Percentiles rank a stretch among this genome's conserved stretches.
These are phyloP conservation scores for Lutra lutra DNA, from an alignment of 2,797 vertebrate genomes.

Conservation along the genomic window DNA sequence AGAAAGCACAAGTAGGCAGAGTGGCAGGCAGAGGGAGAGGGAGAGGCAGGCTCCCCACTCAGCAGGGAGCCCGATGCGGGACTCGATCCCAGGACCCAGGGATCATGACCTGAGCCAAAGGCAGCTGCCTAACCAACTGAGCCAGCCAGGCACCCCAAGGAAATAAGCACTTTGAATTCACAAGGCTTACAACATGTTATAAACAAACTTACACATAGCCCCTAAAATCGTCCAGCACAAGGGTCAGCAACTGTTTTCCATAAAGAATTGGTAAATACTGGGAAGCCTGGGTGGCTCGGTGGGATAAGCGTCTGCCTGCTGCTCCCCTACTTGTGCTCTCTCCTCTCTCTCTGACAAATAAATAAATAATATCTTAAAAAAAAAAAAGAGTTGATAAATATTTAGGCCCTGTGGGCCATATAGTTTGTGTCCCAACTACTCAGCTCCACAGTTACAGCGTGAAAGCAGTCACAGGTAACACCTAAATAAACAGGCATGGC, in stretches of 20 bases:
- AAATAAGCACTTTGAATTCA: slow-evolving; percentile 32
- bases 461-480: not conserved
- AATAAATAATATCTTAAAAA: too few species aligned
- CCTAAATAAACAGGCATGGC: not conserved
- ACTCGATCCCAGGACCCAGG: too few species aligned
- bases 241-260: not conserved
- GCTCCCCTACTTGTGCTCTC: too few species aligned
- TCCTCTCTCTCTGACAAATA: too few species aligned
- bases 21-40: too few species aligned
- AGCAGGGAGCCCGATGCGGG: too few species aligned
- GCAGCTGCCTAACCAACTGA: too few species aligned
- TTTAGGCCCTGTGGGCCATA: not conserved
- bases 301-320: too few species aligned
- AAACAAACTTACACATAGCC: not conserved
- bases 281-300: too few species aligned
- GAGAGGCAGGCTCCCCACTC: too few species aligned
- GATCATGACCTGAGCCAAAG: too few species aligned
- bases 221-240: not conserved
- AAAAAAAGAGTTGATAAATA: not conserved
- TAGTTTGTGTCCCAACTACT: not conserved
- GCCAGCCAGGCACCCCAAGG: not conserved
- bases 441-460: not conserved
- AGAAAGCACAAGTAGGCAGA: too few species aligned
- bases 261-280: not conserved
- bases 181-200: not conserved